Evolutionary conservation across 2,113 vertebrate genomes (phyloP), one percentile per base, ranked within the genome.

Genomic region (Penelope pileata): DNA sequence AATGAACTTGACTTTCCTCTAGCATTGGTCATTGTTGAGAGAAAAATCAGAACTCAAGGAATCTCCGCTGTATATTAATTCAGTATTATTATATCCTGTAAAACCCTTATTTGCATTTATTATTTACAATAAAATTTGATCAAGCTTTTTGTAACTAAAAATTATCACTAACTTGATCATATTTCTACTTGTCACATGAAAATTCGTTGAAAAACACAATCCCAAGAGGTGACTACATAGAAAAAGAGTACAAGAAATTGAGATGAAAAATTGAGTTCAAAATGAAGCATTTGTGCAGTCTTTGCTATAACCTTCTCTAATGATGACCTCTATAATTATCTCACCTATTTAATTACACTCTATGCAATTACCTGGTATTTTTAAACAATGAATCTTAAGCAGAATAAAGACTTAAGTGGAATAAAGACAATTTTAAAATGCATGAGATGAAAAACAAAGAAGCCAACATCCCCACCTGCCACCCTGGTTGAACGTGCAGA

Each of bases 301-400:
- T 83, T 93, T 9, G 19, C 69, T 84, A 54, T 60, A 96, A 88
- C 16, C 27, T 88, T 91, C 69, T 80, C 27, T 84, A 81, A 77
- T 34, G 34, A 88, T 90, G 88, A 97, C 88, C 83, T 93, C 88
- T 94, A 92, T 91, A 95, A 97, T 96, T 96, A 94, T 81, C 79
- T 91, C 75, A 94, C 92, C 84, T 84, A 64, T 86, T 95, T 96
- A 94, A 96, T 95, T 95, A 91, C 48, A 90, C 80, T 59, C 86
- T 94, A 86, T 3, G 16, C 30, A 81, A 84, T 60, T 86, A 87
- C 58, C 53, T 94, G 77, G 64, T 82, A 91, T 64, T 64, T 86
- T 93, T 27, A 91, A 94, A 83, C 60, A 74, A 54, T 83, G 82
- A 70, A 36, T 88, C 68, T 88, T 77, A 75, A 53, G 64, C 48